Percentiles rank a stretch among this genome's conserved stretches.
These are phyloP conservation scores for western clawed frog (Xenopus tropicalis) DNA, from an alignment of 2,113 vertebrate species.

Conservation along the genomic window DNA sequence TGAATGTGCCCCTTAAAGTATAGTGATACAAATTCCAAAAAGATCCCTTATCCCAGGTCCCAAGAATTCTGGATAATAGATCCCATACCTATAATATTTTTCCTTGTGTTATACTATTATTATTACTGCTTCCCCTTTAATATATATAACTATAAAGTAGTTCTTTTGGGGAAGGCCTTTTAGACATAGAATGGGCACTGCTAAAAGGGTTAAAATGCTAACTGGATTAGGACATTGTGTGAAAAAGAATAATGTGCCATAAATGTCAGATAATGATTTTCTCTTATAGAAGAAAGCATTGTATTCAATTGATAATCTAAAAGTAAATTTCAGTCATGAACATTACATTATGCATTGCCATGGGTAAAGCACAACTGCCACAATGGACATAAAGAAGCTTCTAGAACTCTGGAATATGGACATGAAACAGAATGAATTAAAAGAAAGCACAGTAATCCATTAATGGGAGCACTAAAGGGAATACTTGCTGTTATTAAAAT, in stretches of 20 bases:
- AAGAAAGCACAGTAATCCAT: conserved; percentile 30
- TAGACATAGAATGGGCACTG: too few relatives aligned
- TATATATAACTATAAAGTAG: too few relatives aligned
- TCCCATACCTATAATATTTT: too few relatives aligned
- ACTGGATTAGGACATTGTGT: background rate
- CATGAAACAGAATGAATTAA: conserved; percentile 29
- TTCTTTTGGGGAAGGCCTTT: too few relatives aligned
- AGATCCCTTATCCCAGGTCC: too few relatives aligned
- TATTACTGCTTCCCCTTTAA: too few relatives aligned
- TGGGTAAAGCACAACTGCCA: background rate
- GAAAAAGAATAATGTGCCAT: background rate
- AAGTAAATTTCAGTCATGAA: conserved; percentile 1
- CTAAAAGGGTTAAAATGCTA: background rate
- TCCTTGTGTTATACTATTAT: too few relatives aligned
- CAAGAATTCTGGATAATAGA: too few relatives aligned
- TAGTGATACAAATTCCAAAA: too few relatives aligned
- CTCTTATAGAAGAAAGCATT: background rate
- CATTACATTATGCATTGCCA: background rate
- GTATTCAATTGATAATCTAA: conserved; percentile 23
- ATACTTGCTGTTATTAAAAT: conserved; percentile 36
- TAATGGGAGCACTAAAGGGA: conserved; percentile 40
- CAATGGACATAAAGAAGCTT: background rate
- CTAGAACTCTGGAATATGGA: background rate
- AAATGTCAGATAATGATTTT: background rate
- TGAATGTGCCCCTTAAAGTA: too few relatives aligned